These are phyloP conservation scores for Xestia c-nigrum DNA, from an alignment of 2,888 invertebrate genomes.

Conservation along the genomic window DNA sequence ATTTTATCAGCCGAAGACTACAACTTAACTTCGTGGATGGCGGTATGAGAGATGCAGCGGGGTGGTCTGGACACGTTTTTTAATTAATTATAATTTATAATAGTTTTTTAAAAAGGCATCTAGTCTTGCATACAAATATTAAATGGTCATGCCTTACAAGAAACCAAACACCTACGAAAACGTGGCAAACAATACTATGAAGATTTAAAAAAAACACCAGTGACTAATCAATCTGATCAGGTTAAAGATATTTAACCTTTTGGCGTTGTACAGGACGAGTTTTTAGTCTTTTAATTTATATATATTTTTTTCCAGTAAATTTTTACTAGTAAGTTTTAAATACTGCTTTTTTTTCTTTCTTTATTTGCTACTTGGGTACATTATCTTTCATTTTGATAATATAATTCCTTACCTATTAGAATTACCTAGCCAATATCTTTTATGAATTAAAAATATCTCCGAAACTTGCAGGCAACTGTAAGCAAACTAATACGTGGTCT, in stretches of 20 bases:
- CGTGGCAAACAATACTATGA: neutral
- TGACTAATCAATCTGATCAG: neutral
- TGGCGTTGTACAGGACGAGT: no score
- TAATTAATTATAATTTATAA: neutral
- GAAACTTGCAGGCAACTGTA: neutral
- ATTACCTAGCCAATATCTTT: neutral
- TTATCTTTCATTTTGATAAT: neutral
- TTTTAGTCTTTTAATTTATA: no score
- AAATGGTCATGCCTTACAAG: neutral
- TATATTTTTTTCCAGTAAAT: no score
- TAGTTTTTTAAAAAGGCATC: no score
- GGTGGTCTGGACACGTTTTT: neutral
- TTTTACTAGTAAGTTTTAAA: no score
- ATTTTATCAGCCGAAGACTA: constrained; percentile 88
- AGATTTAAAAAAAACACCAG: neutral
- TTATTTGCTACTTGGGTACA: neutral
- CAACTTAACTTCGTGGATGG: constrained; percentile 81
- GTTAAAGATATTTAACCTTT: neutral
- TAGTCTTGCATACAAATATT: neutral
- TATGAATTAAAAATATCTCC: neutral
- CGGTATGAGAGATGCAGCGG: constrained; percentile 45
- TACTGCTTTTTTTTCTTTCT: no score
- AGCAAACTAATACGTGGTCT: neutral
- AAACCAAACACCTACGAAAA: neutral
- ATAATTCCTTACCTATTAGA: neutral